A percentile compares a stretch with the other conserved stretches of the same genome.
These are phyloP conservation scores for Lagopus muta DNA, from an alignment of 2,113 vertebrate genomes.

Conservation along the genomic window DNA sequence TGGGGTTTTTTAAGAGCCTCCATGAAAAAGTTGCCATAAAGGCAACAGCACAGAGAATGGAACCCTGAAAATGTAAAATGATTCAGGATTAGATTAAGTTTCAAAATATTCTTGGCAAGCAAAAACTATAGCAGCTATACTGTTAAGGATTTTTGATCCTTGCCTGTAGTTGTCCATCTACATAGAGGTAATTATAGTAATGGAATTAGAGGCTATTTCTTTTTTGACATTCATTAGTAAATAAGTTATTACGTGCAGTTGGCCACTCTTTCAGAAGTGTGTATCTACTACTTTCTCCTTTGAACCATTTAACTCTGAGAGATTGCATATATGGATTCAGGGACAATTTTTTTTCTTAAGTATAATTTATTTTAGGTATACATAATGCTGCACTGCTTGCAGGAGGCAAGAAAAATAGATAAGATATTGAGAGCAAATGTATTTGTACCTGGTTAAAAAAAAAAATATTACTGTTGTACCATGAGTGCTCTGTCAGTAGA, in stretches of 20 bases:
- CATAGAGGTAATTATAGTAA: background rate
- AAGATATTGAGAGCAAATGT: background rate
- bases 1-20: background rate
- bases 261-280: background rate
- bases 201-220: background rate
- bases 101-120: background rate
- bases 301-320: background rate
- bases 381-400: background rate
- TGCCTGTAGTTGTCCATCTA: background rate
- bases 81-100: background rate
- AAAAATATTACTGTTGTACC: background rate
- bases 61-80: background rate
- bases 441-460: background rate
- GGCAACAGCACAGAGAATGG: background rate
- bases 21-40: background rate
- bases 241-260: background rate
- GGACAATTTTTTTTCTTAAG: background rate
- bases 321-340: background rate
- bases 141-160: background rate
- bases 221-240: background rate
- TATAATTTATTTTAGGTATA: background rate
- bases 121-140: background rate
- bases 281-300: background rate
- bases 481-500: background rate
- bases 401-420: background rate